Conservation (phyloP, 2,797 vertebrate genomes). For the Hozukius guyotensis region DNA sequence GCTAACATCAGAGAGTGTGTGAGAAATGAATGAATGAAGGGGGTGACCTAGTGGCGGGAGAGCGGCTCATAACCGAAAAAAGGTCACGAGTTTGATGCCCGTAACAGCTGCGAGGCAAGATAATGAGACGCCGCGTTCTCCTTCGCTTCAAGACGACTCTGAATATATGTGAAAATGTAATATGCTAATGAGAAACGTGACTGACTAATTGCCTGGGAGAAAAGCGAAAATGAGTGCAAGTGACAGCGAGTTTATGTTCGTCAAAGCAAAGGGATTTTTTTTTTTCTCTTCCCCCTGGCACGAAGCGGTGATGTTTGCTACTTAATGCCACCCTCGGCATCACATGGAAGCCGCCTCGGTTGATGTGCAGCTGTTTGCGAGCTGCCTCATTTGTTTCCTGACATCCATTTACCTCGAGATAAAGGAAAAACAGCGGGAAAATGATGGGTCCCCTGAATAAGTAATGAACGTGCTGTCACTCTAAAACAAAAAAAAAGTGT, state of each 20-base stretch:
- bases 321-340: constrained; percentile 69
- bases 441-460: constrained; percentile 68
- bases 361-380: constrained; percentile 75
- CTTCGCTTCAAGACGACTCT: constrained; percentile 21
- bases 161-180: constrained; percentile 69
- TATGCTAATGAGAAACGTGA: constrained; percentile 71
- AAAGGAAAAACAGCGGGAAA: constrained; percentile 70
- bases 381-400: constrained; percentile 76
- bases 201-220: constrained; percentile 69
- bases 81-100: constrained; percentile 62
- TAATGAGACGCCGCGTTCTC: constrained; percentile 59
- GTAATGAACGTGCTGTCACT: constrained; percentile 76
- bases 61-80: constrained; percentile 53
- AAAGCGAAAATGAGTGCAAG: constrained; percentile 42
- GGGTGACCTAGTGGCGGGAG: constrained; percentile 43
- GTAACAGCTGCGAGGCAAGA: constrained; percentile 64
- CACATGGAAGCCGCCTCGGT: constrained; percentile 57
- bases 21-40: constrained; percentile 20
- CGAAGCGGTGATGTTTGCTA: constrained; percentile 56
- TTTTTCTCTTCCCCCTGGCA: not conserved
- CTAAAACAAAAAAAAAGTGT: constrained; percentile 55
- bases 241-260: constrained; percentile 50
- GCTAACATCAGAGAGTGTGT: constrained; percentile 51
- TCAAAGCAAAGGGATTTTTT: constrained; percentile 45
- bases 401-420: constrained; percentile 77